These are phyloP conservation scores for Drosophila tropicalis DNA, from an alignment of 1,140 invertebrate species.

Conservation along the genomic window DNA sequence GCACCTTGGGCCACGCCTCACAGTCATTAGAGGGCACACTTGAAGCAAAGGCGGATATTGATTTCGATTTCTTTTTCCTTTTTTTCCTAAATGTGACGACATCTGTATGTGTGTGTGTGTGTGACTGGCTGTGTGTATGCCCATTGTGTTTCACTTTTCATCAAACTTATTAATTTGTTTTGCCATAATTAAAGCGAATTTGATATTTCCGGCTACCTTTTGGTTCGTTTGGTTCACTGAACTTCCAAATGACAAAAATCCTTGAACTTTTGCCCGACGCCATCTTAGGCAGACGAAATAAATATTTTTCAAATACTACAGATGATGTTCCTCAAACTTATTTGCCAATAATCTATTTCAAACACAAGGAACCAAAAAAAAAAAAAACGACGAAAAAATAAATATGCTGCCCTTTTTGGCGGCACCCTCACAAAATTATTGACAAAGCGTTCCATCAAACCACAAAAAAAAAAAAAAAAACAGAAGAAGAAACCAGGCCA, in stretches of 20 bases:
- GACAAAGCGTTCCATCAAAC: slow-evolving; percentile 65
- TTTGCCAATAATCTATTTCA: slow-evolving; percentile 81
- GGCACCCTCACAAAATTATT: slow-evolving; percentile 83
- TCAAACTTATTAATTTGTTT: slow-evolving; percentile 79
- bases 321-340: slow-evolving; percentile 34
- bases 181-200: slow-evolving; percentile 77
- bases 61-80: slow-evolving; percentile 41
- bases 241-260: slow-evolving; percentile 59
- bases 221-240: slow-evolving; percentile 64
- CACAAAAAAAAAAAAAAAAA: slow-evolving; percentile 42
- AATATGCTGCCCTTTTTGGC: slow-evolving; percentile 77
- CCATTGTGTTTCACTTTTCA: slow-evolving; percentile 77
- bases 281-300: slow-evolving; percentile 61
- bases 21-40: slow-evolving; percentile 73
- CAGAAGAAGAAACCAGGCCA: slow-evolving; percentile 29
- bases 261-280: slow-evolving; percentile 67
- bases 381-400: slow-evolving; percentile 48
- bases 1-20: slow-evolving; percentile 49
- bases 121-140: slow-evolving; percentile 13
- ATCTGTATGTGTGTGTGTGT: slow-evolving; percentile 2
- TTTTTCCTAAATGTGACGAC: slow-evolving; percentile 5
- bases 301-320: slow-evolving; percentile 59
- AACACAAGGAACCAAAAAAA: slow-evolving; percentile 56
- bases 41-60: slow-evolving; percentile 69
- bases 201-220: slow-evolving; percentile 69